Evolutionary conservation across 1,140 invertebrate species (phyloP).

Genomic region (Drosophila serrata): DNA sequence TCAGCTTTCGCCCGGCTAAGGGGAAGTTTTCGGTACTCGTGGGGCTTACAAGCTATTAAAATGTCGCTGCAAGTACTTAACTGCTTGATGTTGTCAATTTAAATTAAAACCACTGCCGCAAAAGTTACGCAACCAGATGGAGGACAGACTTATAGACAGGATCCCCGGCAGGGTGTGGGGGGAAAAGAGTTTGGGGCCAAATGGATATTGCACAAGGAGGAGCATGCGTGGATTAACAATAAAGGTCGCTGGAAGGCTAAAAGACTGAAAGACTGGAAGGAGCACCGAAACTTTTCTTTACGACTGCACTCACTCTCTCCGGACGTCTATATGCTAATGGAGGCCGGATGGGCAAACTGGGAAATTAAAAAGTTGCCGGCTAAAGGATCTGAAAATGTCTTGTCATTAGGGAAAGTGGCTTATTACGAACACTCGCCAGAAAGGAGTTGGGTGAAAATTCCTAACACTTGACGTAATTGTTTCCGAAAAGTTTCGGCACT

Average conservation of each 20-base stretch:
- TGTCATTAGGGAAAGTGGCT: constrained; percentile 58
- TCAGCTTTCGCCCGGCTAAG: constrained; percentile 30
- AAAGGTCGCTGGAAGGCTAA: constrained; percentile 1
- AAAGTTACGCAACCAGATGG: constrained; percentile 65
- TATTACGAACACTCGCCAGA: constrained; percentile 26
- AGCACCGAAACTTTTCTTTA: constrained; percentile 64
- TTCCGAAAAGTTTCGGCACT: constrained; percentile 35
- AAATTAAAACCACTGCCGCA: constrained; percentile 81
- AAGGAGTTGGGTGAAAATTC: constrained; percentile 22
- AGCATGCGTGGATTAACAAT: constrained; percentile 74
- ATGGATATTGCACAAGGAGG: constrained; percentile 66
- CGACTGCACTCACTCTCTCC: constrained; percentile 52
- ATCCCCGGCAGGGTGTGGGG: no score
- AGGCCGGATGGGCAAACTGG: constrained; percentile 86
- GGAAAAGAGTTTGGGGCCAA: constrained; percentile 59
- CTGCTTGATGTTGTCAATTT: constrained; percentile 84
- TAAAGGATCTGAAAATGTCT: constrained; percentile 54
- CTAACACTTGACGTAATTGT: constrained; percentile 45
- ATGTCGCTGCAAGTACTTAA: constrained; percentile 83
- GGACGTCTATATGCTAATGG: constrained; percentile 71
- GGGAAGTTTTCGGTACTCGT: constrained; percentile 65
- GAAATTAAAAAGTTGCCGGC: constrained; percentile 70
- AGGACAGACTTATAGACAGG: constrained; percentile 53
- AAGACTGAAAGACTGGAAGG: neutral
- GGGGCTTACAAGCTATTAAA: constrained; percentile 84